phyloP scores from a whole-genome alignment of 1,140 invertebrate genomes.

The Wiebesia pumilae region DNA sequence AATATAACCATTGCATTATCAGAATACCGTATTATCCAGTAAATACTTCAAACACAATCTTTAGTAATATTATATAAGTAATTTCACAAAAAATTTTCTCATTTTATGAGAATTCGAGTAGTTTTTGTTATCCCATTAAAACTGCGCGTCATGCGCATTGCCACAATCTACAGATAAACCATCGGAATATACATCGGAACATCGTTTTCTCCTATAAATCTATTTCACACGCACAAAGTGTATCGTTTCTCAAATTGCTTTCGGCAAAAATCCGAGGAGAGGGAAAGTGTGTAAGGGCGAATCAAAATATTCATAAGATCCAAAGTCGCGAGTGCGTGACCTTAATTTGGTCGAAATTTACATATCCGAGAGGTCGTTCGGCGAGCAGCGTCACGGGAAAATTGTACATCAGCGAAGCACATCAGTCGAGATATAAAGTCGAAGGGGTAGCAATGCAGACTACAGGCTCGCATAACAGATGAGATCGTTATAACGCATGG shows the following conservation, averaged over 20 bases:
- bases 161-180: no score
- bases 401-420: neutral
- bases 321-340: neutral
- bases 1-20: no score
- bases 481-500: neutral
- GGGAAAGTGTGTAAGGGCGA: neutral
- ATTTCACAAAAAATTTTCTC: no score
- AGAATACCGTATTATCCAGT: no score
- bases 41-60: no score
- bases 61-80: no score
- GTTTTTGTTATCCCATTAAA: no score
- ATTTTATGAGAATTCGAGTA: no score
- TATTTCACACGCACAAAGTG: neutral
- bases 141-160: no score
- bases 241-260: neutral
- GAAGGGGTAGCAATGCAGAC: neutral
- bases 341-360: slow-evolving; percentile 15
- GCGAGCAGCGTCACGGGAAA: neutral
- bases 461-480: neutral
- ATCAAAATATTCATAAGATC: slow-evolving; percentile 25
- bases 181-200: no score
- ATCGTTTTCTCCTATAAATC: no score
- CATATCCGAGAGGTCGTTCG: neutral
- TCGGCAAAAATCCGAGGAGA: neutral
- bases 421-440: neutral